Evolutionary conservation across 2,888 invertebrate genomes (phyloP).

Genomic region (Acleris sparsana): DNA sequence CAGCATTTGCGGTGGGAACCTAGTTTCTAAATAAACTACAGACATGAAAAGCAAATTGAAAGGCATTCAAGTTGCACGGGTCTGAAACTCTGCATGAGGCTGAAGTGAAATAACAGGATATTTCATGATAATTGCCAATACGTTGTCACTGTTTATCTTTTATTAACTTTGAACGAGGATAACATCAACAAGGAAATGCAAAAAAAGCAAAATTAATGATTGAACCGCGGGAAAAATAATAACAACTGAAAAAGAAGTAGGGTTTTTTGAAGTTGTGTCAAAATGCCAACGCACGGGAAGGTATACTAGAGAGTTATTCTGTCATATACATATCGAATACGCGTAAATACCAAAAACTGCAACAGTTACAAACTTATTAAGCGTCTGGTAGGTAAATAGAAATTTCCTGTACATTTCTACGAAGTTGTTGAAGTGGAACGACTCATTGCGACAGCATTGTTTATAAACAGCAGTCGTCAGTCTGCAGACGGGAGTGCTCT

Average conservation of each 20-base stretch:
- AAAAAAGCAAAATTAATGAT: no score
- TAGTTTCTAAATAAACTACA: constrained; percentile 34
- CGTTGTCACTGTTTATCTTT: no score
- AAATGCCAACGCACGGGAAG: no score
- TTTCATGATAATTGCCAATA: no score
- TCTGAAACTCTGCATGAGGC: background rate
- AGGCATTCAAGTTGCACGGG: constrained; percentile 22
- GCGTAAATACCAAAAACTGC: background rate
- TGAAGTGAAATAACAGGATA: background rate
- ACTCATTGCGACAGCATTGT: constrained; percentile 55
- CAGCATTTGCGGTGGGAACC: constrained; percentile 29
- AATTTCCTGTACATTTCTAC: constrained; percentile 44
- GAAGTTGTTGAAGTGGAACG: constrained; percentile 53
- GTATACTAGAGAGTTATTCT: no score
- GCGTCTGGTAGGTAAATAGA: constrained; percentile 10
- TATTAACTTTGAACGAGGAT: no score
- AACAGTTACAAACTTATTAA: background rate
- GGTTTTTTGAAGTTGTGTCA: no score
- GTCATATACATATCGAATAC: no score
- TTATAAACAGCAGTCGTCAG: constrained; percentile 59
- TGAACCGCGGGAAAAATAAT: no score
- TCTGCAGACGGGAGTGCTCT: constrained; percentile 40
- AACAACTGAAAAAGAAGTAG: no score
- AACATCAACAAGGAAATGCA: no score
- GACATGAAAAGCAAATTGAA: constrained; percentile 32